A percentile compares a stretch with the other conserved stretches of the same genome.
Evolutionary conservation across 2,888 invertebrate species (phyloP).

Genomic region (Eulithis testata): DNA sequence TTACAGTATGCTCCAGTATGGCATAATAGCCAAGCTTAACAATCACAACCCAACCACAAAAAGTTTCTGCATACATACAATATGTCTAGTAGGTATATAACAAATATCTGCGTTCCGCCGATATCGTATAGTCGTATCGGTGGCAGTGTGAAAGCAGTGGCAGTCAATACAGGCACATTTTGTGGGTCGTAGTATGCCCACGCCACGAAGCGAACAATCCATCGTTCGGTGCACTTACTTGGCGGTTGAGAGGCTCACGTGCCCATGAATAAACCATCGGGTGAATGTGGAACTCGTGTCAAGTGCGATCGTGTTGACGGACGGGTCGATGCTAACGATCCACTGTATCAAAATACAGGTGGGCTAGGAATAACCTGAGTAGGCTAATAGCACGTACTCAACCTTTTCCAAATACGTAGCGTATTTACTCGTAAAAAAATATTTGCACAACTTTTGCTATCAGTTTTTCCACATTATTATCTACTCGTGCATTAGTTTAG

Average conservation of each 20-base stretch:
- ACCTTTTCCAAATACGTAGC: too few species aligned
- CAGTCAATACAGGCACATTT: slow-evolving; percentile 1
- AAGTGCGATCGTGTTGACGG: slow-evolving; percentile 65
- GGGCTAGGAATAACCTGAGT: slow-evolving; percentile 16
- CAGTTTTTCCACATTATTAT: too few species aligned
- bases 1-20: not conserved
- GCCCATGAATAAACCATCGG: slow-evolving; percentile 71
- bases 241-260: slow-evolving; percentile 52
- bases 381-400: slow-evolving; percentile 1
- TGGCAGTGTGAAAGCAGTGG: too few species aligned
- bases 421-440: too few species aligned
- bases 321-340: slow-evolving; percentile 48
- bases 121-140: too few species aligned
- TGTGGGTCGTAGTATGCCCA: slow-evolving; percentile 6
- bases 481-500: too few species aligned
- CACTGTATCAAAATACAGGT: slow-evolving; percentile 23
- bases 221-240: slow-evolving; percentile 57
- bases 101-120: too few species aligned
- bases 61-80: too few species aligned
- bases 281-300: slow-evolving; percentile 71
- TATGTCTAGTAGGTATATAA: too few species aligned
- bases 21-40: not conserved
- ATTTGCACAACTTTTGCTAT: slow-evolving; percentile 19
- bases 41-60: too few species aligned
- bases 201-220: slow-evolving; percentile 50